Percentiles rank a stretch among this genome's conserved stretches.
These are phyloP conservation scores for Phyllostomus discolor DNA, from an alignment of 2,113 vertebrate genomes.

Conservation along the genomic window DNA sequence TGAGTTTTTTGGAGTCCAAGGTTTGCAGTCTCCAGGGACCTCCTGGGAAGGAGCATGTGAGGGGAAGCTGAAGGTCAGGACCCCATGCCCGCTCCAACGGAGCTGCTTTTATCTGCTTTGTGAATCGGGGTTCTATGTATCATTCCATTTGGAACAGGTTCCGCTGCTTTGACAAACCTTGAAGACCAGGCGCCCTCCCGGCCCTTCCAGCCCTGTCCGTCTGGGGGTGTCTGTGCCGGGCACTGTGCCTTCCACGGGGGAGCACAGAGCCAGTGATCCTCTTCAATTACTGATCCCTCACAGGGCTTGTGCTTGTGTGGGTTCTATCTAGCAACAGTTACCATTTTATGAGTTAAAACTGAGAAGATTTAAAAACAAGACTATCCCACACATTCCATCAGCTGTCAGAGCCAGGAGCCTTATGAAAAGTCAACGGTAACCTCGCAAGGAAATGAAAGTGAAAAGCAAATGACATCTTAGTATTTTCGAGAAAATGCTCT, in stretches of 20 bases:
- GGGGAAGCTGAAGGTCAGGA: background rate
- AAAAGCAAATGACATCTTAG: background rate
- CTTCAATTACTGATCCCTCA: background rate
- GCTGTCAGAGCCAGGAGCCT: background rate
- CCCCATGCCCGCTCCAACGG: background rate
- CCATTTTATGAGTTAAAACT: background rate
- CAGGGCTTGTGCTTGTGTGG: background rate
- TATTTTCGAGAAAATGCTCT: background rate
- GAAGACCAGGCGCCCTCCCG: background rate
- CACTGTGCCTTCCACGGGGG: background rate
- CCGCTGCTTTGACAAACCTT: background rate
- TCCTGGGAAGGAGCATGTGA: background rate
- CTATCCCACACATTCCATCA: background rate
- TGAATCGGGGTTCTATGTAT: background rate
- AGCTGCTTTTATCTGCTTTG: background rate
- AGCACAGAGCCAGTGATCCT: background rate
- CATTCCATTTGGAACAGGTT: background rate
- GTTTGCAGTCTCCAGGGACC: background rate
- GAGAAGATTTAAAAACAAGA: background rate
- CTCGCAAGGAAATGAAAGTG: background rate
- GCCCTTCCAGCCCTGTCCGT: background rate
- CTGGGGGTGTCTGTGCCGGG: background rate
- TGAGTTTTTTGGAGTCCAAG: background rate
- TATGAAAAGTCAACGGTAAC: background rate
- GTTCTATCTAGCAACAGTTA: background rate